These are phyloP conservation scores for Synergus japonicus DNA, from an alignment of 2,888 invertebrate genomes.

Conservation along the genomic window DNA sequence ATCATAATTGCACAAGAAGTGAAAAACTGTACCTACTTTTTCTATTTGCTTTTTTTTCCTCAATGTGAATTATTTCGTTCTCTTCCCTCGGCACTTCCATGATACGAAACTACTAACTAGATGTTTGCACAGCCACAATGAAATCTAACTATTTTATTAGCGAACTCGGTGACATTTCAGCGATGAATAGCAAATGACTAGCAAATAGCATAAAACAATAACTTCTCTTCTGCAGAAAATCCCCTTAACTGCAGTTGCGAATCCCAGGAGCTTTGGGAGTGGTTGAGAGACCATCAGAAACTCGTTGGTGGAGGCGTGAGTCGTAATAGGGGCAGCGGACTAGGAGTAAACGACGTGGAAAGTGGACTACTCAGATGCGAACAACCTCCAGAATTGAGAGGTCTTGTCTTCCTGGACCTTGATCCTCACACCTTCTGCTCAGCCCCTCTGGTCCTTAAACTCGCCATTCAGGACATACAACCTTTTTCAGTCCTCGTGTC, in stretches of 20 bases:
- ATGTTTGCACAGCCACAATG: neutral
- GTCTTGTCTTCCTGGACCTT: constrained; percentile 86
- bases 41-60: neutral
- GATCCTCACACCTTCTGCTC: constrained; percentile 91
- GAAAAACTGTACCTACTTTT: neutral
- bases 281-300: constrained; percentile 93
- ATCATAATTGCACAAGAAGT: neutral
- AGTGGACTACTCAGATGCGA: constrained; percentile 84
- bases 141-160: constrained; percentile 5
- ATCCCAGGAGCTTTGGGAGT: constrained; percentile 93
- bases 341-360: constrained; percentile 70
- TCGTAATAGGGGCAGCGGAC: constrained; percentile 78
- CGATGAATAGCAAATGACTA: neutral
- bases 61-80: neutral
- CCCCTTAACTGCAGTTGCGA: constrained; percentile 94
- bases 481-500: constrained; percentile 91
- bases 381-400: constrained; percentile 89
- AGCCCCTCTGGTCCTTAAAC: constrained; percentile 88
- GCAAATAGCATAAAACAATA: constrained; percentile 24
- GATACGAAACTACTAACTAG: neutral
- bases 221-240: constrained; percentile 83
- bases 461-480: constrained; percentile 93
- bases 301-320: constrained; percentile 80
- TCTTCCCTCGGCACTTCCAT: neutral
- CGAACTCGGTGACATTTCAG: neutral